phyloP scores from a whole-genome alignment of 2,797 vertebrate species.

The Neosalanx taihuensis region DNA sequence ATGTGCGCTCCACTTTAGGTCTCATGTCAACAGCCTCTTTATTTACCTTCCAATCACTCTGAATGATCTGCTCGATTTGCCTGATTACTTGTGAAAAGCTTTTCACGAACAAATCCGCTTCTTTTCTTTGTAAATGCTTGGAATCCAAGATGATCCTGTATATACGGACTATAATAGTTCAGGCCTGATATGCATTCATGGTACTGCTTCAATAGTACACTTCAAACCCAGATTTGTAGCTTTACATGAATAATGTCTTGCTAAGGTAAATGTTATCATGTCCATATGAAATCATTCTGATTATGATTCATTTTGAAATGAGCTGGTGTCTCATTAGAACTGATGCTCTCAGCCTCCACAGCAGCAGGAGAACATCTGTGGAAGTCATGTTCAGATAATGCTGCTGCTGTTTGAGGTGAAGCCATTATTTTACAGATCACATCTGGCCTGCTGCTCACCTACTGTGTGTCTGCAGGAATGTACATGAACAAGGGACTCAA shows the following conservation, averaged over 20 bases:
- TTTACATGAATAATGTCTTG: background rate
- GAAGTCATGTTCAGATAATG: too few relatives aligned
- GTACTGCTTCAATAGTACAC: constrained; percentile 6
- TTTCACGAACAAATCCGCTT: constrained; percentile 26
- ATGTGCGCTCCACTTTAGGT: background rate
- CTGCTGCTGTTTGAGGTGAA: background rate
- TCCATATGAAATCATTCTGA: background rate
- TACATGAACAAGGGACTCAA: constrained; percentile 20
- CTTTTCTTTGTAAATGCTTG: constrained; percentile 60
- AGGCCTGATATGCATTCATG: constrained; percentile 45
- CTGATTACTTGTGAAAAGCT: constrained; percentile 36
- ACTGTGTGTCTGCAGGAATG: too few relatives aligned
- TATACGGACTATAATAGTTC: constrained; percentile 80
- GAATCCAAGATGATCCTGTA: constrained; percentile 77
- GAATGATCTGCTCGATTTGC: constrained; percentile 26
- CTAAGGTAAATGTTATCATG: background rate
- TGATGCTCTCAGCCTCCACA: constrained; percentile 53
- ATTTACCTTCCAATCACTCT: constrained; percentile 17
- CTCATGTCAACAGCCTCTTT: constrained; percentile 24
- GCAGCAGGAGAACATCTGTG: constrained; percentile 13
- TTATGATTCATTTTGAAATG: constrained; percentile 1
- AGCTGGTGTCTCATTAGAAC: constrained; percentile 28
- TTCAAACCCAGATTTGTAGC: background rate
- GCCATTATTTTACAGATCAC: too few relatives aligned
- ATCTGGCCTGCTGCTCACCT: too few relatives aligned